phyloP scores from a whole-genome alignment of 2,797 vertebrate genomes.

The Simalia tracyae region DNA sequence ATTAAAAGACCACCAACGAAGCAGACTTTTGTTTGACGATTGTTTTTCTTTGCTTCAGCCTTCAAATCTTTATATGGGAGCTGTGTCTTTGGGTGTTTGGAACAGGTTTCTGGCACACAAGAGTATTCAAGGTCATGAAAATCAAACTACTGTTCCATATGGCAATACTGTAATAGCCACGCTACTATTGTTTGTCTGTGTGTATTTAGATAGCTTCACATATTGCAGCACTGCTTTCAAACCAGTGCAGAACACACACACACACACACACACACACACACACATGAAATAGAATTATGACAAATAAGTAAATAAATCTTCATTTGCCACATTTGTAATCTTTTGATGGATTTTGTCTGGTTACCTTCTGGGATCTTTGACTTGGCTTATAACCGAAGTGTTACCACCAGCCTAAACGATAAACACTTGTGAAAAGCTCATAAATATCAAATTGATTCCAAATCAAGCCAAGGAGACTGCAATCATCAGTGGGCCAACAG shows the following conservation, averaged over 20 bases:
- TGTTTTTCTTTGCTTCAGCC: not conserved
- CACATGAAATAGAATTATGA: not conserved
- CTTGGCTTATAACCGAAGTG: not conserved
- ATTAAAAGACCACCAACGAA: not conserved
- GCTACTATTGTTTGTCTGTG: not conserved
- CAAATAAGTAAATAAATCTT: not conserved
- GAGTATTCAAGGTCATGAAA: not conserved
- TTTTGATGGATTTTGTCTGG: not conserved
- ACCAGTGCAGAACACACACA: not conserved
- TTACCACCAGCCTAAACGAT: not conserved
- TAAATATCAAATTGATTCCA: not conserved
- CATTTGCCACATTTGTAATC: not conserved
- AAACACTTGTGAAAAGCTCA: not conserved
- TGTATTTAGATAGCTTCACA: not conserved
- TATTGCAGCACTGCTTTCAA: not conserved
- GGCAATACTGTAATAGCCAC: not conserved
- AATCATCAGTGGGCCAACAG: not conserved
- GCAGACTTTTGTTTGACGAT: not conserved
- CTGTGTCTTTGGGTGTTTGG: not conserved
- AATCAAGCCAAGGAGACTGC: not conserved
- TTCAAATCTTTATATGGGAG: not conserved
- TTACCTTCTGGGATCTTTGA: not conserved
- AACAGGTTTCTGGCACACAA: not conserved
- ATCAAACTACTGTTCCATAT: not conserved
- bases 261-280: not conserved